These are phyloP conservation scores for Pseudopipra pipra DNA, from an alignment of 2,113 vertebrate species.

Conservation along the genomic window DNA sequence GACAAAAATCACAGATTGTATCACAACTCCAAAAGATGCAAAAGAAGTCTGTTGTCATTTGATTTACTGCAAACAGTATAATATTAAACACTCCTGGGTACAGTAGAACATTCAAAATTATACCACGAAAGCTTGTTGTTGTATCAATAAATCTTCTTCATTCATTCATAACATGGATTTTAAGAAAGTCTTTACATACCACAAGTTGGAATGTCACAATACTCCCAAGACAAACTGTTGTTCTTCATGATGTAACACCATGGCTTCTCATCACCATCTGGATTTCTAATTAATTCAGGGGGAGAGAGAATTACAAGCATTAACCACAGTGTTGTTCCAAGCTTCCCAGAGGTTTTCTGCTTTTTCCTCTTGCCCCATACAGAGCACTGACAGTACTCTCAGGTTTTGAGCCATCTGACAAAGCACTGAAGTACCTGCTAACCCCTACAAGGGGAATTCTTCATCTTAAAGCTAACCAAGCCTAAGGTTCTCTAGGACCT, in stretches of 20 bases:
- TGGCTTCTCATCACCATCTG: conserved; percentile 84
- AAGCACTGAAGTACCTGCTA: neutral
- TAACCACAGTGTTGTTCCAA: neutral
- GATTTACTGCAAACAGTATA: neutral
- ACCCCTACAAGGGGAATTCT: neutral
- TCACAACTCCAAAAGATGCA: neutral
- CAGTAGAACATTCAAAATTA: neutral
- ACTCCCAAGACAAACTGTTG: conserved; percentile 86
- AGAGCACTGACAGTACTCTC: neutral
- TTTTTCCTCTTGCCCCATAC: neutral
- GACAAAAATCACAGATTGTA: neutral
- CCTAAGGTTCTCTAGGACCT: neutral
- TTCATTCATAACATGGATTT: neutral
- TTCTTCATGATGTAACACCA: conserved; percentile 90
- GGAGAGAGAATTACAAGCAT: neutral
- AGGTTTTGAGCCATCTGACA: neutral
- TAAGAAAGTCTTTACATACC: conserved; percentile 55
- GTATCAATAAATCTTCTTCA: neutral
- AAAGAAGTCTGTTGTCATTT: neutral
- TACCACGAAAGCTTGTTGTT: neutral
- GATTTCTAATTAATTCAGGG: conserved; percentile 79
- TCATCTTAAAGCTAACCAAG: neutral
- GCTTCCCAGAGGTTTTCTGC: neutral
- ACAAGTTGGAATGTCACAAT: conserved; percentile 82
- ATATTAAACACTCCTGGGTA: neutral